A percentile compares a stretch with the other conserved stretches of the same genome.
phyloP scores from a whole-genome alignment of 2,888 invertebrate genomes.

The Drosophila anceps region DNA sequence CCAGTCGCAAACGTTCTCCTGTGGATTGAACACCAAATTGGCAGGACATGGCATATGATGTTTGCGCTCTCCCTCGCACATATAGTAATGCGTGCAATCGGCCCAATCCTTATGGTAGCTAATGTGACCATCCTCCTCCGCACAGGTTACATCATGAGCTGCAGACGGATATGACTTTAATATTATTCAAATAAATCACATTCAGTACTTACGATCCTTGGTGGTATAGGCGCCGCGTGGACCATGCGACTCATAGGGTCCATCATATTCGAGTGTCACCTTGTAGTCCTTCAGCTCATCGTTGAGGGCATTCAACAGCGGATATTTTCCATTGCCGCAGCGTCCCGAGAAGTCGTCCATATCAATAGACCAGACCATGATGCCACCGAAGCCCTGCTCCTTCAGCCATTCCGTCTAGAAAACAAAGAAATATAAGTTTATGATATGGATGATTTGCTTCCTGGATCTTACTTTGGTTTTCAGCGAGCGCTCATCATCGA shows the following conservation, averaged over 20 bases:
- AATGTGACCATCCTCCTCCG: slow-evolving; percentile 97
- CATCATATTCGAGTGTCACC: slow-evolving; percentile 93
- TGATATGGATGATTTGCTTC: no score
- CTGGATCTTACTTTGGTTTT: slow-evolving; percentile 91
- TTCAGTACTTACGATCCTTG: slow-evolving; percentile 91
- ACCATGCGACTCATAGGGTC: slow-evolving; percentile 92
- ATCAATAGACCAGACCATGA: slow-evolving; percentile 98
- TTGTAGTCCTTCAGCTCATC: slow-evolving; percentile 94
- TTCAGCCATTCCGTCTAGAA: slow-evolving; percentile 95
- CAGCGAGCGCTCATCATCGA: slow-evolving; percentile 96
- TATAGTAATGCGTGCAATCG: slow-evolving; percentile 97
- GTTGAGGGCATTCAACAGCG: slow-evolving; percentile 93
- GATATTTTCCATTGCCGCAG: slow-evolving; percentile 96
- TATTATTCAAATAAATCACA: no score
- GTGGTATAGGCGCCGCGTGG: slow-evolving; percentile 92
- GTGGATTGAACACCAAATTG: slow-evolving; percentile 96
- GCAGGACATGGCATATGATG: slow-evolving; percentile 98
- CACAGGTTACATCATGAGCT: slow-evolving; percentile 96
- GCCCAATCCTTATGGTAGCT: slow-evolving; percentile 96
- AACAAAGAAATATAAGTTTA: background rate
- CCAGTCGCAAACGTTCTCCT: slow-evolving; percentile 98
- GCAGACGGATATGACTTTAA: slow-evolving; percentile 10
- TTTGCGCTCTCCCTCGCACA: slow-evolving; percentile 97
- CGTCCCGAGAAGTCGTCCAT: slow-evolving; percentile 97
- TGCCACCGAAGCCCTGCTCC: slow-evolving; percentile 97